These are phyloP conservation scores for Drosophila pruinosa DNA, from an alignment of 1,140 invertebrate genomes.

Conservation along the genomic window DNA sequence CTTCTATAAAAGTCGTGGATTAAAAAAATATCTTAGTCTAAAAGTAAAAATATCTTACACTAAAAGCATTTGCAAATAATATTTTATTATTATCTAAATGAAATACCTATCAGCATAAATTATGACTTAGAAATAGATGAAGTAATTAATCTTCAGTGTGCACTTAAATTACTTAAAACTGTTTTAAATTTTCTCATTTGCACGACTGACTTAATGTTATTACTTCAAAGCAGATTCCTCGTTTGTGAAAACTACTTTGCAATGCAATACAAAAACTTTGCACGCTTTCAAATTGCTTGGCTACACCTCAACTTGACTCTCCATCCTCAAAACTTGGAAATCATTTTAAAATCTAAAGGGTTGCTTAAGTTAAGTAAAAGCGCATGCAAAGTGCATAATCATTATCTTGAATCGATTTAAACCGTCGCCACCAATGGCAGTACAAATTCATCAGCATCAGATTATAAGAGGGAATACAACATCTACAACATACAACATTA, in stretches of 20 bases:
- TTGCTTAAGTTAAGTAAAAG: slow-evolving; percentile 34
- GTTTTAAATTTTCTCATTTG: background rate
- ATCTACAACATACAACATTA: slow-evolving; percentile 5
- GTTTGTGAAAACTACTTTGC: slow-evolving; percentile 1
- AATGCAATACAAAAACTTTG: slow-evolving; percentile 22
- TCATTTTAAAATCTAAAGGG: slow-evolving; percentile 13
- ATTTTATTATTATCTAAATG: too few relatives aligned
- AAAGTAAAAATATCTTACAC: too few relatives aligned
- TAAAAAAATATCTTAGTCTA: too few relatives aligned
- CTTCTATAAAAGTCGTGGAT: too few relatives aligned
- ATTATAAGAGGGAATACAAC: slow-evolving; percentile 30
- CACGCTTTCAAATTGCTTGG: background rate
- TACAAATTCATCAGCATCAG: slow-evolving; percentile 30
- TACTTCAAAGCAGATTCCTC: background rate
- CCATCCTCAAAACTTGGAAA: slow-evolving; percentile 9
- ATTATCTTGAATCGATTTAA: background rate
- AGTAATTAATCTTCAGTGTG: background rate
- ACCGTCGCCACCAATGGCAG: background rate
- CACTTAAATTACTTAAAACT: background rate
- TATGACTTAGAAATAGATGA: too few relatives aligned
- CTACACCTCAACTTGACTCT: background rate
- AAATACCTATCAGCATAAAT: too few relatives aligned
- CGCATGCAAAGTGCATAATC: slow-evolving; percentile 29
- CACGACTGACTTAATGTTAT: background rate
- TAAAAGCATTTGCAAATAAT: too few relatives aligned